phyloP scores from a whole-genome alignment of 2,113 vertebrate species.

The Microcebus ravelobensis region DNA sequence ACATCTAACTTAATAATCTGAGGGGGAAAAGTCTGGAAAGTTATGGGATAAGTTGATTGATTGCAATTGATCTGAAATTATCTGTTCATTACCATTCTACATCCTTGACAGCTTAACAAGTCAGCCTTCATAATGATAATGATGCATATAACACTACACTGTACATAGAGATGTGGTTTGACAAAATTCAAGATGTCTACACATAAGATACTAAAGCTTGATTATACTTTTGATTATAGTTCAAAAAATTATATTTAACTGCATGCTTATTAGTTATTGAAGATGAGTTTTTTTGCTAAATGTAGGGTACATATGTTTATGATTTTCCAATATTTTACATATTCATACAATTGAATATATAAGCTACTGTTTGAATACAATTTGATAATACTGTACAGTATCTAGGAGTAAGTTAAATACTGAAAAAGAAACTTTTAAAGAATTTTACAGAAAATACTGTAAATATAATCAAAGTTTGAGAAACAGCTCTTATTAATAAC shows the following conservation, averaged over 20 bases:
- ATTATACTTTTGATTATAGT: constrained; percentile 22
- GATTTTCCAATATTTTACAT: not conserved
- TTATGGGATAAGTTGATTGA: constrained; percentile 53
- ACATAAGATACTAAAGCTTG: constrained; percentile 7
- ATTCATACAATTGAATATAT: not conserved
- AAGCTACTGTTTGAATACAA: not conserved
- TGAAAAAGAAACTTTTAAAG: not conserved
- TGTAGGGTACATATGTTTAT: not conserved
- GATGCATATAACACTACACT: not conserved
- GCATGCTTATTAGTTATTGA: not conserved
- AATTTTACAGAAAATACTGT: not conserved
- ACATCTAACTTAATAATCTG: constrained; percentile 30
- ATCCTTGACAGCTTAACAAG: constrained; percentile 27
- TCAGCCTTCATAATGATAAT: constrained; percentile 38
- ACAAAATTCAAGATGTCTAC: constrained; percentile 44
- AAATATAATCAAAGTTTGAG: not conserved
- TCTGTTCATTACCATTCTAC: constrained; percentile 15
- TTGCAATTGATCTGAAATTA: constrained; percentile 70
- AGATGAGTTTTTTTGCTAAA: not conserved
- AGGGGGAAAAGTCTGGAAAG: not conserved
- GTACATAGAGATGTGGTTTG: constrained; percentile 12
- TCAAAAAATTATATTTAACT: constrained; percentile 19
- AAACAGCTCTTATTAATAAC: not conserved
- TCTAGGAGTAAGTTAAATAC: not conserved
- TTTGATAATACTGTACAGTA: not conserved